phyloP scores from a whole-genome alignment of 2,113 vertebrate species.

The Carassius auratus region DNA sequence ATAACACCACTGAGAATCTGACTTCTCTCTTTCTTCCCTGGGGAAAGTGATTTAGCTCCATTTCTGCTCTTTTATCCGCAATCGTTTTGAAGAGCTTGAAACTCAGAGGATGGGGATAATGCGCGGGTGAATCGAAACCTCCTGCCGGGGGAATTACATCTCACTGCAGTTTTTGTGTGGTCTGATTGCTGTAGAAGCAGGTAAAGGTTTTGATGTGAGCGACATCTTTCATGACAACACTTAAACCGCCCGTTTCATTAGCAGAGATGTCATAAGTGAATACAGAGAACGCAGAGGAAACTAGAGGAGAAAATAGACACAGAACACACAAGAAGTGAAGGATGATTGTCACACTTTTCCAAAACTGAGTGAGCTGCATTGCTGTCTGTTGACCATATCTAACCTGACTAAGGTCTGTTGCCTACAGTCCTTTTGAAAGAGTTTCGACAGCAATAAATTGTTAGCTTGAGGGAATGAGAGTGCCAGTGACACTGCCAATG shows the following conservation, averaged over 20 bases:
- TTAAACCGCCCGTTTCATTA: not conserved
- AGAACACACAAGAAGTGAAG: not conserved
- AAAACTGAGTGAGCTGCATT: not conserved
- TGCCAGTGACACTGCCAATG: not conserved
- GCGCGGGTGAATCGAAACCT: not conserved
- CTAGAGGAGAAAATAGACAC: not conserved
- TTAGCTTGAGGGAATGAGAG: not conserved
- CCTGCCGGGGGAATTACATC: too few relatives aligned
- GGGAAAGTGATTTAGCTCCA: slow-evolving; percentile 35
- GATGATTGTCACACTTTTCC: not conserved
- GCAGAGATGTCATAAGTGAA: not conserved
- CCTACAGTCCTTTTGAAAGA: not conserved
- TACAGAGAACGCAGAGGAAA: not conserved
- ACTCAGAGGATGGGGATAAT: slow-evolving; percentile 1
- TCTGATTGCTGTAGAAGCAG: not conserved
- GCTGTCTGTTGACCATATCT: not conserved
- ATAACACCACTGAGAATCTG: slow-evolving; percentile 30
- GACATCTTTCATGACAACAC: not conserved
- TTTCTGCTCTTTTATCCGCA: slow-evolving; percentile 34
- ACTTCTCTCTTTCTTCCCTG: slow-evolving; percentile 7
- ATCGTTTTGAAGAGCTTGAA: slow-evolving; percentile 26
- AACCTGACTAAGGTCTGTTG: too few relatives aligned
- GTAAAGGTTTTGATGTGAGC: not conserved
- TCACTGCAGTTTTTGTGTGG: not conserved
- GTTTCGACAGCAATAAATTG: not conserved